phyloP scores from a whole-genome alignment of 1,140 invertebrate genomes.

The Ctenoplectra terminalis region DNA sequence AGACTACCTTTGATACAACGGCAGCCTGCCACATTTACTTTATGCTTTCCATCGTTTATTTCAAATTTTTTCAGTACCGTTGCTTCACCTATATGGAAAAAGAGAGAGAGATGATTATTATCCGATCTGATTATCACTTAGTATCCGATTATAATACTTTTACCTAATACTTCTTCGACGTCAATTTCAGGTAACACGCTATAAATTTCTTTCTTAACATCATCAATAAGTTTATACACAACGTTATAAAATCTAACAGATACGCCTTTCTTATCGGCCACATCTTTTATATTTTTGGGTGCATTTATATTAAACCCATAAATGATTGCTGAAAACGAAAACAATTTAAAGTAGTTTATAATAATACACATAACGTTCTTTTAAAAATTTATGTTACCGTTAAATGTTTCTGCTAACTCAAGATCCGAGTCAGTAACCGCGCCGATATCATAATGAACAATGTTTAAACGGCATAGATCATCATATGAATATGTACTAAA shows the following conservation, averaged over 20 bases:
- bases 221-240: constrained; percentile 96
- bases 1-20: constrained; percentile 91
- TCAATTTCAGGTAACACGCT: constrained; percentile 87
- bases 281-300: constrained; percentile 80
- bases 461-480: constrained; percentile 89
- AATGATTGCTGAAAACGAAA: constrained; percentile 86
- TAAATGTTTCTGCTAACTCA: constrained; percentile 92
- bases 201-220: constrained; percentile 92
- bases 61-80: constrained; percentile 93
- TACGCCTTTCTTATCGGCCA: constrained; percentile 84
- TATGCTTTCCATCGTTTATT: constrained; percentile 91
- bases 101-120: constrained; percentile 24
- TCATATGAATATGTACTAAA: constrained; percentile 92
- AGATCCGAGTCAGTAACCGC: constrained; percentile 92
- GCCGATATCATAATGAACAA: constrained; percentile 96
- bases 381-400: constrained; percentile 82
- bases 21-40: constrained; percentile 94
- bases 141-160: constrained; percentile 12
- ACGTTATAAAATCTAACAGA: constrained; percentile 90
- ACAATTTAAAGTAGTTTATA: constrained; percentile 34
- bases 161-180: constrained; percentile 91
- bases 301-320: constrained; percentile 93
- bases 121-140: background rate
- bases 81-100: constrained; percentile 88
- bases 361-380: background rate